These are phyloP conservation scores for Oplegnathus fasciatus DNA, from an alignment of 2,113 vertebrate species.

Conservation along the genomic window DNA sequence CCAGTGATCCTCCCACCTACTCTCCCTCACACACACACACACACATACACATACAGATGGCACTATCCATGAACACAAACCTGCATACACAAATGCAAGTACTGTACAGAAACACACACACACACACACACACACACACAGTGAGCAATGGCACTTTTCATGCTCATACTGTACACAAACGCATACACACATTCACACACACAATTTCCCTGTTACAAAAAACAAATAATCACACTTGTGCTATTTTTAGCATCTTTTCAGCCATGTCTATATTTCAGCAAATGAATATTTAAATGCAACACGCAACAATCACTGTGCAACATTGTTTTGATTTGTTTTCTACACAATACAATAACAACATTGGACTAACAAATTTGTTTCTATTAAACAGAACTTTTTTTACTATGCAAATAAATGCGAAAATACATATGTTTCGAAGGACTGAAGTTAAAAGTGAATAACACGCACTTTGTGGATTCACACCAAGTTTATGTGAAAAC, in stretches of 20 bases:
- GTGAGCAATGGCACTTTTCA: neutral
- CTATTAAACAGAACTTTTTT: neutral
- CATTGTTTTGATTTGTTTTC: neutral
- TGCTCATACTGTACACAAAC: neutral
- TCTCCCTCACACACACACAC: neutral
- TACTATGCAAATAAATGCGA: neutral
- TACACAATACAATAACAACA: neutral
- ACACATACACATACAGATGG: slow-evolving; percentile 35
- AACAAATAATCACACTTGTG: neutral
- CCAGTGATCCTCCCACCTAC: neutral
- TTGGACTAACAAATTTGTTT: neutral
- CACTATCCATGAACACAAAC: neutral
- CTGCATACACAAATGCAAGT: neutral
- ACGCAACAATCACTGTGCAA: neutral
- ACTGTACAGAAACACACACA: neutral
- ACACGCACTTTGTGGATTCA: neutral
- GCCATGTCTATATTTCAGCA: neutral
- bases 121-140: neutral
- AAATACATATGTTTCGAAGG: neutral
- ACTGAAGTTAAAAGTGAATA: neutral
- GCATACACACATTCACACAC: slow-evolving; percentile 2
- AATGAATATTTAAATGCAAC: neutral
- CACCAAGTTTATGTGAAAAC: neutral
- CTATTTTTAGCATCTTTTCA: neutral
- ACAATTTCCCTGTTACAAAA: neutral